Conservation (phyloP, 1,140 invertebrate species). For the Archivesica marissinica region DNA sequence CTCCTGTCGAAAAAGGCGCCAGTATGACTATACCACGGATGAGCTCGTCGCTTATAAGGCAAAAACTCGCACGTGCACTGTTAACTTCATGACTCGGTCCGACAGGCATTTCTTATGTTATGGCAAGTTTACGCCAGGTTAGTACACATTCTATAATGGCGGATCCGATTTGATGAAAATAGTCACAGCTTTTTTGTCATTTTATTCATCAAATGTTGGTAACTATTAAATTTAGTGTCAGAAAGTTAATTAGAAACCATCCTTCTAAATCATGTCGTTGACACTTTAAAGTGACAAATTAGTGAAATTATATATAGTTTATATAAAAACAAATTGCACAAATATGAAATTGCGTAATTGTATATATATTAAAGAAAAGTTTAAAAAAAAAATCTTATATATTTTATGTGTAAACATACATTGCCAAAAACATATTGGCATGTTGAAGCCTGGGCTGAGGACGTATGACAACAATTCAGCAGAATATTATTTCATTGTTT, state of each 20-base stretch:
- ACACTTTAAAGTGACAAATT: slow-evolving; percentile 41
- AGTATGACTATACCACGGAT: not conserved
- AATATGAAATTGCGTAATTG: too few relatives aligned
- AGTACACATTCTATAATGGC: slow-evolving; percentile 15
- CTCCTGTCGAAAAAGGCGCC: slow-evolving; percentile 32
- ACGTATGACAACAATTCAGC: too few relatives aligned
- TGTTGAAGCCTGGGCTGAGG: too few relatives aligned
- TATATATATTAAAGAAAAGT: too few relatives aligned
- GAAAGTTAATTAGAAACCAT: slow-evolving; percentile 12
- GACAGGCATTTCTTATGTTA: slow-evolving; percentile 31
- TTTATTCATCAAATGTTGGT: slow-evolving; percentile 30
- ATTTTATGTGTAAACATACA: too few relatives aligned
- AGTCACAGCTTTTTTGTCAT: slow-evolving; percentile 5
- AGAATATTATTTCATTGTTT: too few relatives aligned
- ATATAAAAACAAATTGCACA: too few relatives aligned
- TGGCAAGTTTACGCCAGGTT: slow-evolving; percentile 26
- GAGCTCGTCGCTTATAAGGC: slow-evolving; percentile 30
- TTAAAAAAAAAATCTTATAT: too few relatives aligned
- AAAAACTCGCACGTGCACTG: slow-evolving; percentile 30
- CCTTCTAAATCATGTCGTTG: slow-evolving; percentile 30
- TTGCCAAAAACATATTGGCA: too few relatives aligned
- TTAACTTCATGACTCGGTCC: slow-evolving; percentile 20
- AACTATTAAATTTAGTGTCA: slow-evolving; percentile 34
- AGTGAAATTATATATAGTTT: too few relatives aligned
- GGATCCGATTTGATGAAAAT: slow-evolving; percentile 1